Evolutionary conservation across 2,113 vertebrate species (phyloP).

Genomic region (Panthera leo): DNA sequence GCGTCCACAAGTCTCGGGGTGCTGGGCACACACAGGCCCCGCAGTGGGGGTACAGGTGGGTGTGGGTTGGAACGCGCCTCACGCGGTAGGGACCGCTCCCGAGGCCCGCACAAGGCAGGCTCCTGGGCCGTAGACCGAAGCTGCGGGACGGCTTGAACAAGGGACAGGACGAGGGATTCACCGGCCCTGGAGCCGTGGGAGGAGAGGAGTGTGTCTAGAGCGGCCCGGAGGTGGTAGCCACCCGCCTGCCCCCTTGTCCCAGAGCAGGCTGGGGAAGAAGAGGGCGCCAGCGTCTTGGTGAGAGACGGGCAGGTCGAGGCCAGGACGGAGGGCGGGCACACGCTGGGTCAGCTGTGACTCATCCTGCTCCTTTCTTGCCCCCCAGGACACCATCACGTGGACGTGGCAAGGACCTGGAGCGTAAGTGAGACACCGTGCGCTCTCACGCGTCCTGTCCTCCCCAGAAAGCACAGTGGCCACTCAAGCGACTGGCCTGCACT

Average conservation of each 20-base stretch:
- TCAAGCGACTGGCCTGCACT: background rate
- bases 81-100: background rate
- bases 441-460: background rate
- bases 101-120: too few relatives aligned
- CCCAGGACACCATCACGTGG: conserved; percentile 97
- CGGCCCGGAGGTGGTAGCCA: accelerated
- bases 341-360: accelerated
- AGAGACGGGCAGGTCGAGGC: too few relatives aligned
- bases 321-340: accelerated
- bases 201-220: background rate
- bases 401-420: conserved; percentile 98
- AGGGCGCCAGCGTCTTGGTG: background rate
- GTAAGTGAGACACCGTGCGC: conserved; percentile 83
- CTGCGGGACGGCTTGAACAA: accelerated
- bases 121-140: accelerated
- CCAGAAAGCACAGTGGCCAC: background rate
- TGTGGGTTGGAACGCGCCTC: background rate
- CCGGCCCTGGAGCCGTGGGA: background rate
- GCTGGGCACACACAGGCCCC: accelerated
- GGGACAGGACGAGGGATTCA: too few relatives aligned
- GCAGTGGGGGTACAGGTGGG: background rate
- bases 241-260: background rate
- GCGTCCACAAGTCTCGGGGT: too few relatives aligned
- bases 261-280: background rate
- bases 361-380: background rate